Base-by-base conservation (phyloP, 1,140 invertebrate genomes). In the Nephotettix cincticeps region DNA sequence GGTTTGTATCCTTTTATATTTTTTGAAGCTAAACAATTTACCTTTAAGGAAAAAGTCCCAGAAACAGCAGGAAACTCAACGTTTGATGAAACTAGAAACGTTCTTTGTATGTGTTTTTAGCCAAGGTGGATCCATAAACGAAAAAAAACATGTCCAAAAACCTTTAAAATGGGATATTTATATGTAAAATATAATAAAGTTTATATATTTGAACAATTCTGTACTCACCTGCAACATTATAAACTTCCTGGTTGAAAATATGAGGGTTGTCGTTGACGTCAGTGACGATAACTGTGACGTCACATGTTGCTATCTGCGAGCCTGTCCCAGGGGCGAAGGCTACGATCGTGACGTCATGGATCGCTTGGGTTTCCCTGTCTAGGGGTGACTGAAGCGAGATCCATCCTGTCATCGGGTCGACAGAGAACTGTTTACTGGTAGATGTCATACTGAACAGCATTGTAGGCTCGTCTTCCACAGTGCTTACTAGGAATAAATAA, bases 231-330 rank as follows among this genome's bases (percentile, higher is more conserved):
- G 56, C 56, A 2, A 61, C 87, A 73, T 90, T 91, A 79, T 94
- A 95, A 73, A 87, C 82, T 1, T 83, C 80, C 56, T 87, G 82
- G n/a, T 84, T 80, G 79, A 95, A 96, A 58, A 83, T 82, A 0
- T 94, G 94, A 11, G 92, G 86, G 74, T 90, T 93, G 77, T 96
- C 94, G 81, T 97, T 96, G 2, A 95, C 88, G 81, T 96, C 93
- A 0, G 84, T 86, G 13, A 97, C 87, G 43, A 84, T 80, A 17
- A 97, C 91, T 74, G 87, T 82, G 4, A 93, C 89, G 21, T 9
- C 13, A 23, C 21, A 61, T 14, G 9, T 28, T 6, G 56, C 25
- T 6, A 17, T 9, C n/a, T 19, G 21, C 25, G 21, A 29, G 21
- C 4, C 19, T 3, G 23, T 25, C 13, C 4, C 2, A 6, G 13